Percentiles rank a stretch among this genome's conserved stretches.
These are phyloP conservation scores for Pogonocherus hispidulus DNA, from an alignment of 2,888 invertebrate species.

Conservation along the genomic window DNA sequence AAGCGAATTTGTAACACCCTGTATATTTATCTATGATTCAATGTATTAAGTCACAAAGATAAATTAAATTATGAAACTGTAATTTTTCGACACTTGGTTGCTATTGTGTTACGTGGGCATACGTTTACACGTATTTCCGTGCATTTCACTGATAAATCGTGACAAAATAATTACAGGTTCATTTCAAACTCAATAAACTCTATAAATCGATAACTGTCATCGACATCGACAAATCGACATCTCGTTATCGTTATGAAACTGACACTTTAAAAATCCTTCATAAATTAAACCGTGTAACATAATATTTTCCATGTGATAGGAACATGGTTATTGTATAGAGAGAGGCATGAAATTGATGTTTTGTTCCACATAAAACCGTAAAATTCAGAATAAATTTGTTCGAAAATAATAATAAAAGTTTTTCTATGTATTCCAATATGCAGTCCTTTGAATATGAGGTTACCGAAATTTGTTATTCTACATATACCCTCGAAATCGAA, in stretches of 20 bases:
- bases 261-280: background rate
- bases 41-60: too few species aligned
- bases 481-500: background rate
- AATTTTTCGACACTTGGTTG: too few species aligned
- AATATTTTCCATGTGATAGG: background rate
- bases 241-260: background rate
- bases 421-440: background rate
- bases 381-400: background rate
- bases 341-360: background rate
- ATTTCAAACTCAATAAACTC: too few species aligned
- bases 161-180: too few species aligned
- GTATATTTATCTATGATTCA: too few species aligned
- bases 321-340: background rate
- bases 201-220: too few species aligned
- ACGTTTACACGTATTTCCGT: too few species aligned
- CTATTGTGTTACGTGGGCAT: too few species aligned
- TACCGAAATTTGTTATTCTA: conserved; percentile 1
- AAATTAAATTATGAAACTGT: too few species aligned
- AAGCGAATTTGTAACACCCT: too few species aligned
- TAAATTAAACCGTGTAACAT: background rate
- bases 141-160: too few species aligned
- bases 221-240: too few species aligned
- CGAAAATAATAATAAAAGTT: conserved; percentile 3
- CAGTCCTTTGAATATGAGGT: background rate
- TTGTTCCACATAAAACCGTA: background rate